These are phyloP conservation scores for Daubentonia madagascariensis DNA, from an alignment of 2,113 vertebrate genomes.

Conservation along the genomic window DNA sequence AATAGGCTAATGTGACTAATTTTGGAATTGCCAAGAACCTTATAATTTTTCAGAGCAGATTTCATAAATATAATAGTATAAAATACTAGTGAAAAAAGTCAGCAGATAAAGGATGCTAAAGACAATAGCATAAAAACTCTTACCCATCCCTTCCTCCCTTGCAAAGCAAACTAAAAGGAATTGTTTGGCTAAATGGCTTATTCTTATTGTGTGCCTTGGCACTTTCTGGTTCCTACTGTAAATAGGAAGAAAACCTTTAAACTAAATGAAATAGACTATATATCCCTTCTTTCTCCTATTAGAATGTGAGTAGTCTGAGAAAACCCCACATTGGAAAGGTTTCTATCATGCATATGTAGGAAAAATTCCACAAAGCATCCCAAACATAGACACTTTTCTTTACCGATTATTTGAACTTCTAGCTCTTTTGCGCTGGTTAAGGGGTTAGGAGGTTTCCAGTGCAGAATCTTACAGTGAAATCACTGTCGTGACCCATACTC, in stretches of 20 bases:
- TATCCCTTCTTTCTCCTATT: background rate
- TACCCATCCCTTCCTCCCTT: background rate
- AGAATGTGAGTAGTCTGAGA: background rate
- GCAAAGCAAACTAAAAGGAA: background rate
- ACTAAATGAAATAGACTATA: background rate
- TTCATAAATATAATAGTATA: background rate
- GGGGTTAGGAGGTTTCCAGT: background rate
- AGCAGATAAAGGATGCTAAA: background rate
- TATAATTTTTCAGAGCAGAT: background rate
- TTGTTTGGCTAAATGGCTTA: background rate
- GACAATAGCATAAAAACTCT: background rate
- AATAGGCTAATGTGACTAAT: background rate
- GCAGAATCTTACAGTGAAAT: background rate
- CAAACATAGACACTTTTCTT: background rate
- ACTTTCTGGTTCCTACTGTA: background rate
- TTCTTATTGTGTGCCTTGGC: background rate
- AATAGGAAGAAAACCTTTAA: background rate
- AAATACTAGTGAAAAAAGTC: background rate
- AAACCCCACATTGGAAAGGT: background rate
- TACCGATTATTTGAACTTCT: background rate
- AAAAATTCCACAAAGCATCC: background rate
- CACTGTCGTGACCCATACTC: background rate
- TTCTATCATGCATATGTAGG: background rate
- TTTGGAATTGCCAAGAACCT: background rate
- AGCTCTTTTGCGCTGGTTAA: background rate